Percentiles rank a stretch among this genome's conserved stretches.
phyloP scores from a whole-genome alignment of 2,888 invertebrate species.

The Mythimna vitellina region DNA sequence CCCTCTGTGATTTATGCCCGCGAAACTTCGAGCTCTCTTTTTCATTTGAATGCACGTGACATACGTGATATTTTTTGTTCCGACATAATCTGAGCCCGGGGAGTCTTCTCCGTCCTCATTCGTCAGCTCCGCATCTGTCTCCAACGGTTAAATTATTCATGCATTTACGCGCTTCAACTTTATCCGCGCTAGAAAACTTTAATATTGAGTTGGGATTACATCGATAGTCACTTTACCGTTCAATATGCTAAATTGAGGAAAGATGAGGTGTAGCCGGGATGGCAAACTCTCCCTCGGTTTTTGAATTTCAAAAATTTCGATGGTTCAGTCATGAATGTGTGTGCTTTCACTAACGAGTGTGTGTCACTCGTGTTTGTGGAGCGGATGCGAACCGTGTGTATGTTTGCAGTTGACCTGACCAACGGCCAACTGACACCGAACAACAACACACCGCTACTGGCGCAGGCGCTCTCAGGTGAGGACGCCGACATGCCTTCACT shows the following conservation, averaged over 20 bases:
- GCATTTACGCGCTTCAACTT: conserved; percentile 87
- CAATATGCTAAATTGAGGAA: conserved; percentile 81
- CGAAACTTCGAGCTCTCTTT: conserved; percentile 90
- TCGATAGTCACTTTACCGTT: conserved; percentile 85
- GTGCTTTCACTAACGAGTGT: conserved; percentile 82
- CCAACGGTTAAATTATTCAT: conserved; percentile 88
- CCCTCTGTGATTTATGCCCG: conserved; percentile 90
- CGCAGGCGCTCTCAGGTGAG: conserved; percentile 98
- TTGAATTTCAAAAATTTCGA: conserved; percentile 75
- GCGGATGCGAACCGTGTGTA: conserved; percentile 92
- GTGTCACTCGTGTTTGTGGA: conserved; percentile 82
- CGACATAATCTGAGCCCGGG: conserved; percentile 85
- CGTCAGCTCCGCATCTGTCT: conserved; percentile 87
- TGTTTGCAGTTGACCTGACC: conserved; percentile 97
- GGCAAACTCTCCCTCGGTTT: conserved; percentile 58
- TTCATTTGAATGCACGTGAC: conserved; percentile 91
- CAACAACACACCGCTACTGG: conserved; percentile 98
- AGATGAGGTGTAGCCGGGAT: conserved; percentile 74
- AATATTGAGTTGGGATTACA: conserved; percentile 85
- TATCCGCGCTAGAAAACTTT: conserved; percentile 81
- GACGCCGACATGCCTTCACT: conserved; percentile 71
- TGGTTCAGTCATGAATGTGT: conserved; percentile 89
- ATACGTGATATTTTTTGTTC: conserved; percentile 90
- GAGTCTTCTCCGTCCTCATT: conserved; percentile 84
- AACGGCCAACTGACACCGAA: conserved; percentile 98